Conservation (phyloP, 2,797 vertebrate genomes). For the Botia kubotai region DNA sequence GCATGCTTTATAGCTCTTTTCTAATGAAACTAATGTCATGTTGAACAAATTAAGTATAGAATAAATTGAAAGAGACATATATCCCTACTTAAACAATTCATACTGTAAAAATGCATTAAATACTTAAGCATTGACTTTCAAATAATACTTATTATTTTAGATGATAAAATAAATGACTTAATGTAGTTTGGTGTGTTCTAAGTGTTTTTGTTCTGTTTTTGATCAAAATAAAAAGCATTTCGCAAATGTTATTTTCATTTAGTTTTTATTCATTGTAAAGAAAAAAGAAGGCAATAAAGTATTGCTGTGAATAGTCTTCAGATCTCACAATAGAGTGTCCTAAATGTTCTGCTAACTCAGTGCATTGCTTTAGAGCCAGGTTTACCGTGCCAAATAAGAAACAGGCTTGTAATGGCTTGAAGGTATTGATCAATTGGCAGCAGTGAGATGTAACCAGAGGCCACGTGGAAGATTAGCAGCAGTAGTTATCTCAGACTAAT, state of each 20-base stretch:
- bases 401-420: constrained; percentile 12
- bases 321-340: background rate
- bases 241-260: background rate
- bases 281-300: background rate
- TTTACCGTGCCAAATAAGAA: constrained; percentile 5
- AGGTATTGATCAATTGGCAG: background rate
- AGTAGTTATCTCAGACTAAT: constrained; percentile 7
- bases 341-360: background rate
- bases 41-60: constrained; percentile 3
- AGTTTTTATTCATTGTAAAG: background rate
- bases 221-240: background rate
- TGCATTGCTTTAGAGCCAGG: constrained; percentile 2
- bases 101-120: background rate
- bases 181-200: background rate
- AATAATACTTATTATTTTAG: background rate
- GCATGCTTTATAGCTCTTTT: background rate
- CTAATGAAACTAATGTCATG: background rate
- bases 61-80: background rate
- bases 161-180: background rate
- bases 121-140: background rate
- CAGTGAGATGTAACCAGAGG: constrained; percentile 13
- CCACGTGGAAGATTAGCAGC: background rate
- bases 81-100: background rate
- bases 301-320: background rate
- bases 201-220: background rate